Base-by-base conservation (phyloP, 2,888 invertebrate genomes). In the Dolichopus griseipennis region DNA sequence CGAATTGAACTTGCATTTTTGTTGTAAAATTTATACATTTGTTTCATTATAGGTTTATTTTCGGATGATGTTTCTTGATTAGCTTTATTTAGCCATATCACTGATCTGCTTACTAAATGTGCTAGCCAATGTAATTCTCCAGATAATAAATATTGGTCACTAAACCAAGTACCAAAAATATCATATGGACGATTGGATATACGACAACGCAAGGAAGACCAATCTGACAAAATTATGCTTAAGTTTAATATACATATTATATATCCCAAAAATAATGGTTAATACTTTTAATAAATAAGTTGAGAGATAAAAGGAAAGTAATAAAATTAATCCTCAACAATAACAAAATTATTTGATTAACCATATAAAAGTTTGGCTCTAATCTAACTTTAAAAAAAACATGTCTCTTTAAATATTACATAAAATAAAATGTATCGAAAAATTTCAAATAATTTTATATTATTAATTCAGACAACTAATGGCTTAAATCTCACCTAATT, bases 151-250 rank as follows among this genome's bases (percentile, higher is more conserved):
- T 92, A 90, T 73, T 87, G 86, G 76, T 92, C 91, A 75, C 90
- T 91, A 77, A 90, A 92, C 93, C 93, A 93, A n/a, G 92, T 90
- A 10, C 93, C 93, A 81, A 93, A 93, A 72, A 93, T 89, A 78
- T 93, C 93, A 75, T 92, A 93, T 0, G 93, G 93, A 74, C 91
- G 91, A 81, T 92, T 93, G 65, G 87, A 85, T 9, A 92, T 90
- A 66, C 90, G 83, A 75, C 90, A 90, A 73, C 89, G 87, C 52
- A 90, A 83, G 72, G 86, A 83, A 74, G 91, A 91, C 67, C 86
- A 86, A 75, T 85, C 89, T 89, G 76, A 63, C 81, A 79, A 41
- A 41, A 41, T n/a, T n/a, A n/a, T n/a, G n/a, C n/a, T n/a, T n/a
- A n/a, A 37, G 6, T n/a, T n/a, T n/a, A n/a, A n/a, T n/a, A n/a